These are phyloP conservation scores for Drosophila tsacasi DNA, from an alignment of 1,140 invertebrate species.

Conservation along the genomic window DNA sequence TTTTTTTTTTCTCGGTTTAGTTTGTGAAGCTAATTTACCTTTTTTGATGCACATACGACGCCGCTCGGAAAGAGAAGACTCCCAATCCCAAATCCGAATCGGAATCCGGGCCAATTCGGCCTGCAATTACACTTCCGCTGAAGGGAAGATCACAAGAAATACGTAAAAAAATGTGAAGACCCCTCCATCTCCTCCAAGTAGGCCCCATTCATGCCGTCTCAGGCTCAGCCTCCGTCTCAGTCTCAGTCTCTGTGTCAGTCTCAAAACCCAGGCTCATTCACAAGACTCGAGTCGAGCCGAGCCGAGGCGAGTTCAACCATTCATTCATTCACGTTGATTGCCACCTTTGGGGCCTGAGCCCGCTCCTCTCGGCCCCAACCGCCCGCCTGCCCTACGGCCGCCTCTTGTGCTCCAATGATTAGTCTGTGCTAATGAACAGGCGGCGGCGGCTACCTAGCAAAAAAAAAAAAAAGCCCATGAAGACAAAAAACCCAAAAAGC, in stretches of 20 bases:
- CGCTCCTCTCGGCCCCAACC: slow-evolving; percentile 2
- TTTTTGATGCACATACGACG: slow-evolving; percentile 51
- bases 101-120: slow-evolving; percentile 41
- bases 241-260: slow-evolving; percentile 12
- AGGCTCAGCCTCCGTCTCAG: slow-evolving; percentile 17
- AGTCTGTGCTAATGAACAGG: slow-evolving; percentile 73
- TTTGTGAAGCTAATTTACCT: slow-evolving; percentile 36
- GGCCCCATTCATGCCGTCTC: slow-evolving; percentile 45
- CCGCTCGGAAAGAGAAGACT: slow-evolving; percentile 53
- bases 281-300: slow-evolving; percentile 32
- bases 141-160: slow-evolving; percentile 29
- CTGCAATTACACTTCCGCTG: slow-evolving; percentile 78
- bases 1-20: slow-evolving; percentile 1
- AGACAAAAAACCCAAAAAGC: slow-evolving; percentile 46
- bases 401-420: slow-evolving; percentile 62
- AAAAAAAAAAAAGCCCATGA: slow-evolving; percentile 12
- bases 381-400: slow-evolving; percentile 40
- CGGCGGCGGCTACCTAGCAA: slow-evolving; percentile 58
- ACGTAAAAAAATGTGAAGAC: slow-evolving; percentile 31
- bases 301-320: slow-evolving; percentile 49
- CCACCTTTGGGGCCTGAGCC: slow-evolving; percentile 62
- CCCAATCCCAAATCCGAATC: slow-evolving; percentile 31
- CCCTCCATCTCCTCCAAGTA: slow-evolving; percentile 20
- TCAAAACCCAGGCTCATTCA: slow-evolving; percentile 58
- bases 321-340: slow-evolving; percentile 79